Evolutionary conservation across 2,113 vertebrate genomes (phyloP).

Genomic region (Mola mola): DNA sequence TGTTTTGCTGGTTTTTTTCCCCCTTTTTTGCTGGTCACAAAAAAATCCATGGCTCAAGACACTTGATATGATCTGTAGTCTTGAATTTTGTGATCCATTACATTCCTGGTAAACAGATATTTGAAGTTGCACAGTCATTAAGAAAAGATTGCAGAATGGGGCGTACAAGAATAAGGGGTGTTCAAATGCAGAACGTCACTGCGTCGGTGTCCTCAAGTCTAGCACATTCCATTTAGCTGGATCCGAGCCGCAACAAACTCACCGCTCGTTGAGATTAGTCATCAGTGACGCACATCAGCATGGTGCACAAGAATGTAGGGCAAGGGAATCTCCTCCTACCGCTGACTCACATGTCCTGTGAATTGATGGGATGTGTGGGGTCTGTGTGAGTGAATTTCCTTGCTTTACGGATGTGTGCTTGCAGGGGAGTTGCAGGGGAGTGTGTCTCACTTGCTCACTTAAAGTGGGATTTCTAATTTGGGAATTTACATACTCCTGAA

Average conservation of each 20-base stretch:
- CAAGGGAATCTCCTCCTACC: conserved; percentile 80
- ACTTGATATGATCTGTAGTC: too few species aligned
- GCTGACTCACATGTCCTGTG: conserved; percentile 54
- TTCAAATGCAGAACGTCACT: conserved; percentile 12
- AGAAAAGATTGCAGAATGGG: background rate
- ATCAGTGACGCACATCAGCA: conserved; percentile 76
- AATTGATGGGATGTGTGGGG: conserved; percentile 29
- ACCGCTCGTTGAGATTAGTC: conserved; percentile 68
- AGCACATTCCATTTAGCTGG: conserved; percentile 64
- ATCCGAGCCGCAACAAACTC: conserved; percentile 57
- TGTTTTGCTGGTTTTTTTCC: too few species aligned
- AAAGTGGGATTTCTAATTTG: background rate
- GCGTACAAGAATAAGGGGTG: background rate
- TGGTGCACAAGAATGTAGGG: conserved; percentile 75
- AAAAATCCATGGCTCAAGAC: too few species aligned
- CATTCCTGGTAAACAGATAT: background rate
- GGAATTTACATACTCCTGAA: background rate
- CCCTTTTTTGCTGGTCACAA: too few species aligned
- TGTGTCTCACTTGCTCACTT: background rate
- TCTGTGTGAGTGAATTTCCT: too few species aligned
- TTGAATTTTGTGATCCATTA: too few species aligned
- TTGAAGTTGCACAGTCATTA: background rate
- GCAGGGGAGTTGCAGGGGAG: background rate
- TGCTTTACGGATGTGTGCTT: background rate
- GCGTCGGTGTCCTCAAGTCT: conserved; percentile 56